Percentiles rank a stretch among this genome's conserved stretches.
Conservation (phyloP, 2,797 vertebrate species). For the Phataginus tetradactyla region DNA sequence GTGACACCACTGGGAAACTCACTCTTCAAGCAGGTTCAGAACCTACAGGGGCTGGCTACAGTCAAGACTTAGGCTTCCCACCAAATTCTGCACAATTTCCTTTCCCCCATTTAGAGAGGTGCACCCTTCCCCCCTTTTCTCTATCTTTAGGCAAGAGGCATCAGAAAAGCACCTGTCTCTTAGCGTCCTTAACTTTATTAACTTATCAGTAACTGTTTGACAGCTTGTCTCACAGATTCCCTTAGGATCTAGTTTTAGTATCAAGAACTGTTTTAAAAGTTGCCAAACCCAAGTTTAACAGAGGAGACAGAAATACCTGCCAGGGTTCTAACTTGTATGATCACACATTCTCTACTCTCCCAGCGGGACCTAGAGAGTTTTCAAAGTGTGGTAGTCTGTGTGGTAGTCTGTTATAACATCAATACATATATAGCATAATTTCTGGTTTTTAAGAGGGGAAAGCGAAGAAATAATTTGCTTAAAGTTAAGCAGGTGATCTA, state of each 20-base stretch:
- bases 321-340: background rate
- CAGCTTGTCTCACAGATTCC: slow-evolving; percentile 51
- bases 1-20: background rate
- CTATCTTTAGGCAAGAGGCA: slow-evolving; percentile 5
- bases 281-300: slow-evolving; percentile 67
- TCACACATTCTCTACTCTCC: background rate
- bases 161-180: background rate
- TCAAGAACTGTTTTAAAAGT: slow-evolving; percentile 63
- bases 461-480: background rate
- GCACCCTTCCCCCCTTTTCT: background rate
- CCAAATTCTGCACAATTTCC: rapidly evolving
- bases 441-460: background rate
- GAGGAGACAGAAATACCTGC: slow-evolving; percentile 59
- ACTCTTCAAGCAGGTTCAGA: background rate
- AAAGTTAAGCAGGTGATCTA: background rate
- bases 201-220: slow-evolving; percentile 28
- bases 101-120: background rate
- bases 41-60: background rate
- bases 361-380: background rate
- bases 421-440: rapidly evolving
- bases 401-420: background rate
- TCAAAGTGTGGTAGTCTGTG: background rate
- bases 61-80: background rate
- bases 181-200: background rate
- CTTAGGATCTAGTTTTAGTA: slow-evolving; percentile 55